phyloP scores from a whole-genome alignment of 1,140 invertebrate species.

The Heliconius hermathena region DNA sequence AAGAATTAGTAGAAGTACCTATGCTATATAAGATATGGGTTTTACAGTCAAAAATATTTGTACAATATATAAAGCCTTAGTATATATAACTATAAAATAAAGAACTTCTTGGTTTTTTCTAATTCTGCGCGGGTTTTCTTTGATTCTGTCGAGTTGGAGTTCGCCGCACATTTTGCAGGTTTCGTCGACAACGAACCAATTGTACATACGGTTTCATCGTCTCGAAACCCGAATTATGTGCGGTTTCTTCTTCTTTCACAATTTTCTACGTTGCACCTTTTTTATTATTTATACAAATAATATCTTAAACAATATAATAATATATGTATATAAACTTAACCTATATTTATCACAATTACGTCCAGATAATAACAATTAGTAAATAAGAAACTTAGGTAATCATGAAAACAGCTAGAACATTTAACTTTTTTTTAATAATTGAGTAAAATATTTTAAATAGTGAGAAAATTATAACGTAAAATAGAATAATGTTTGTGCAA shows the following conservation, averaged over 20 bases:
- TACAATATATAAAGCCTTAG: neutral
- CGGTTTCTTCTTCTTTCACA: constrained; percentile 60
- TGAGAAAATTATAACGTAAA: too few species aligned
- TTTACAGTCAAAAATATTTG: too few species aligned
- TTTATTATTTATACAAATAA: neutral
- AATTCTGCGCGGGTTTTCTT: neutral
- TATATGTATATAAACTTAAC: too few species aligned
- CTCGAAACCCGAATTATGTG: constrained; percentile 90
- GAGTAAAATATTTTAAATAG: neutral
- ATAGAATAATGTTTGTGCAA: too few species aligned
- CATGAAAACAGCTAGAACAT: neutral
- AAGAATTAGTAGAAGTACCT: too few species aligned
- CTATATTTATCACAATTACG: too few species aligned
- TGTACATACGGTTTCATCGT: constrained; percentile 86
- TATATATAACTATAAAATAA: neutral
- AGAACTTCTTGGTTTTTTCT: neutral
- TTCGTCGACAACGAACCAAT: constrained; percentile 95
- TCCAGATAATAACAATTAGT: too few species aligned
- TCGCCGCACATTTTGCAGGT: constrained; percentile 90
- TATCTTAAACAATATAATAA: neutral
- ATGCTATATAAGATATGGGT: too few species aligned
- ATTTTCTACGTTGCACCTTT: constrained; percentile 37
- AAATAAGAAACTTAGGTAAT: neutral
- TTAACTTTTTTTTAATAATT: neutral
- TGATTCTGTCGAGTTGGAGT: constrained; percentile 38